Conservation (phyloP, 2,113 vertebrate genomes). For the Pelobates fuscus region DNA sequence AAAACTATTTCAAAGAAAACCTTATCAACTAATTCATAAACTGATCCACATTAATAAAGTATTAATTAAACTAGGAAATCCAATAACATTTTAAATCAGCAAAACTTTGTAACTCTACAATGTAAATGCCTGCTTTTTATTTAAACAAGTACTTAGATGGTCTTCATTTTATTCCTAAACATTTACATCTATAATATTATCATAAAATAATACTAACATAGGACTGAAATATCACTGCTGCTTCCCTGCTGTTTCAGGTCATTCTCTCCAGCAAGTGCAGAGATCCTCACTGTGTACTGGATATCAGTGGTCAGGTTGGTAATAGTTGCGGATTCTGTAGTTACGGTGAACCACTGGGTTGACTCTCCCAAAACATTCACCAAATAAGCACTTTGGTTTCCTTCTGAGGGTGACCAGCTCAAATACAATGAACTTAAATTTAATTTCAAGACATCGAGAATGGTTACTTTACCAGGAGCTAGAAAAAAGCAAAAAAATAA, state of each 20-base stretch:
- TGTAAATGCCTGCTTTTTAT: no score
- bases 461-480: not conserved
- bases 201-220: slow-evolving; percentile 29
- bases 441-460: not conserved
- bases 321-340: not conserved
- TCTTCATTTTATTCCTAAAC: no score
- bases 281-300: slow-evolving; percentile 7
- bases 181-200: no score
- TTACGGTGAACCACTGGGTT: not conserved
- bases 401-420: slow-evolving; percentile 14
- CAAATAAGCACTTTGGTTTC: slow-evolving; percentile 7
- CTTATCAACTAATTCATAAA: no score
- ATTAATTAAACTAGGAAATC: no score
- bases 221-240: not conserved
- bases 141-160: no score
- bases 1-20: no score
- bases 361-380: slow-evolving; percentile 20
- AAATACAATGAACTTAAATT: slow-evolving; percentile 12
- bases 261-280: slow-evolving; percentile 11
- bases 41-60: no score
- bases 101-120: no score
- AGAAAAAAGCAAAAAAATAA: not conserved
- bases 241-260: not conserved
- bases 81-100: no score
- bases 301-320: slow-evolving; percentile 1